phyloP scores from a whole-genome alignment of 2,797 vertebrate species.

The Pseudotriccus pelzelni region DNA sequence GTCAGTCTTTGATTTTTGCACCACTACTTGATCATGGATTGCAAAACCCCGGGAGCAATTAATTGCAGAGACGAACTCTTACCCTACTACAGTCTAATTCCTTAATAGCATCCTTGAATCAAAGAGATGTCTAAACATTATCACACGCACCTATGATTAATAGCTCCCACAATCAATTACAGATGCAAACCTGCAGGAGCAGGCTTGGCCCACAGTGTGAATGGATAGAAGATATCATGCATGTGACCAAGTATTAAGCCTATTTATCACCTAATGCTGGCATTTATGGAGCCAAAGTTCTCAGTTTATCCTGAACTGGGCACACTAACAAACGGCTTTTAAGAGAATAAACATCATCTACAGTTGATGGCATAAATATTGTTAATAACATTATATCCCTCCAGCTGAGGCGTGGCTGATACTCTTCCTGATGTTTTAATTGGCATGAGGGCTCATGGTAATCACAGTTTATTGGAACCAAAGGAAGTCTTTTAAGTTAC shows the following conservation, averaged over 20 bases:
- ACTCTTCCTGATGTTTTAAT: conserved; percentile 29
- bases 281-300: not conserved
- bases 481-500: conserved; percentile 25
- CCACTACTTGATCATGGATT: not conserved
- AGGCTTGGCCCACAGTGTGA: not conserved
- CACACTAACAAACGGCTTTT: not conserved
- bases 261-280: not conserved
- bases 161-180: conserved; percentile 51
- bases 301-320: not conserved
- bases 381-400: conserved; percentile 9
- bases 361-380: conserved; percentile 23
- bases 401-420: conserved; percentile 38
- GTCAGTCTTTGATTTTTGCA: not conserved
- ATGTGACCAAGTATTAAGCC: not conserved
- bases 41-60: conserved; percentile 30
- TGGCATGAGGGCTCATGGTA: conserved; percentile 1
- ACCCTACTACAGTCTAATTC: conserved; percentile 37
- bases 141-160: conserved; percentile 22
- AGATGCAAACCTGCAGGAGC: conserved; percentile 23
- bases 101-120: conserved; percentile 61
- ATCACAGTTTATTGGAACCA: conserved; percentile 29
- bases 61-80: conserved; percentile 44
- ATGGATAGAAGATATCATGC: not conserved
- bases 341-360: not conserved
- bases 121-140: conserved; percentile 53